Conservation (phyloP, 2,888 invertebrate species). For the Parelbella ahira region DNA sequence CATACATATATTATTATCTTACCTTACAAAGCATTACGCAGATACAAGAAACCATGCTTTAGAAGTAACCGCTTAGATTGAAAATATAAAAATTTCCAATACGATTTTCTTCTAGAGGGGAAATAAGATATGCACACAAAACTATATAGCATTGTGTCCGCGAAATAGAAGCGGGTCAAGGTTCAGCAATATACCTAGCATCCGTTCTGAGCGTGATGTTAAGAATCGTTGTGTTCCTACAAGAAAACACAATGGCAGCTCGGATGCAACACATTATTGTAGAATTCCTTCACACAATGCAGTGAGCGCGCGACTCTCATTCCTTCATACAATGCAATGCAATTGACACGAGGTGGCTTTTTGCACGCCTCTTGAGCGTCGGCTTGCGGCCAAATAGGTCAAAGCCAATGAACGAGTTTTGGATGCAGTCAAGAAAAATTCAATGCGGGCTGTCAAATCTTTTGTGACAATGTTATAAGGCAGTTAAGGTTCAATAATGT, state of each 20-base stretch:
- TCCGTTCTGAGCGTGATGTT: slow-evolving; percentile 20
- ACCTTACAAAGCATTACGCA: too few species aligned
- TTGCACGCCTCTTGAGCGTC: slow-evolving; percentile 19
- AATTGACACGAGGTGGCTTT: slow-evolving; percentile 17
- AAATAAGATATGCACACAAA: slow-evolving; percentile 3
- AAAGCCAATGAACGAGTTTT: slow-evolving; percentile 22
- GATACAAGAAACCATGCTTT: too few species aligned
- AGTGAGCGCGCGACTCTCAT: background rate
- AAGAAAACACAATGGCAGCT: slow-evolving; percentile 14
- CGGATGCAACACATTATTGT: slow-evolving; percentile 20
- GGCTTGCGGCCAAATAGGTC: slow-evolving; percentile 22
- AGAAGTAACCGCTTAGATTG: too few species aligned
- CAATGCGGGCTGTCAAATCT: slow-evolving; percentile 4
- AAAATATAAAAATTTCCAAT: too few species aligned
- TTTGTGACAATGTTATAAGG: background rate
- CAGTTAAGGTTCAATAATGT: too few species aligned
- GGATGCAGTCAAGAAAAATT: slow-evolving; percentile 1
- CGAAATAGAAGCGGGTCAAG: slow-evolving; percentile 22
- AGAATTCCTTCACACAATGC: slow-evolving; percentile 19
- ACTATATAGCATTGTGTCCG: slow-evolving; percentile 14
- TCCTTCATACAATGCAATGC: slow-evolving; percentile 19
- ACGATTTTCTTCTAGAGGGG: too few species aligned
- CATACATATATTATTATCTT: too few species aligned
- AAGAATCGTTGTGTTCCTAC: slow-evolving; percentile 20
- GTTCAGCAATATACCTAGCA: slow-evolving; percentile 21